Conservation (phyloP, 1,140 invertebrate genomes). For the Cotesia typhae region DNA sequence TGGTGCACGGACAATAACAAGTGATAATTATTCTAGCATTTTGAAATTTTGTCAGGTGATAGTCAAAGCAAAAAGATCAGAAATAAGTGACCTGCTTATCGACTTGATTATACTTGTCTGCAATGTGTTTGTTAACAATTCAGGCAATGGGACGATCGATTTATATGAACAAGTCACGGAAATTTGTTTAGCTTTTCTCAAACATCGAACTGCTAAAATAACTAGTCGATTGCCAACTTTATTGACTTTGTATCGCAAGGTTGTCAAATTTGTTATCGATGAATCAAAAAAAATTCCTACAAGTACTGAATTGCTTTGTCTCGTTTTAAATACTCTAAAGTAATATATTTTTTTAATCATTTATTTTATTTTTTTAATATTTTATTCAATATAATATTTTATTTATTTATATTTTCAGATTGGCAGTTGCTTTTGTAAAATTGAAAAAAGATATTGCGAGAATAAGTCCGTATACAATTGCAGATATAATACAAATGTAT, state of each 20-base stretch:
- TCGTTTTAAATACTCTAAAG: slow-evolving; percentile 49
- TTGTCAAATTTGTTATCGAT: slow-evolving; percentile 40
- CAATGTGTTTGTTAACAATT: slow-evolving; percentile 17
- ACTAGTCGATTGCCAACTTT: slow-evolving; percentile 49
- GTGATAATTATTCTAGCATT: slow-evolving; percentile 33
- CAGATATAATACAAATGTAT: slow-evolving; percentile 58
- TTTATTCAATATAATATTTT: background rate
- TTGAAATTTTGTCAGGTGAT: slow-evolving; percentile 41
- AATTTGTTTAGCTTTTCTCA: slow-evolving; percentile 43
- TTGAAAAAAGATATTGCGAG: slow-evolving; percentile 22
- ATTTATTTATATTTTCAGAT: slow-evolving; percentile 14
- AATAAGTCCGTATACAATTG: slow-evolving; percentile 35
- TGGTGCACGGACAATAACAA: slow-evolving; percentile 26
- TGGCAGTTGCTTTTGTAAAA: slow-evolving; percentile 24
- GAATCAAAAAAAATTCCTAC: slow-evolving; percentile 39
- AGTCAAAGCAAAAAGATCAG: slow-evolving; percentile 38
- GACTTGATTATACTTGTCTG: slow-evolving; percentile 41
- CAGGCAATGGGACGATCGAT: background rate
- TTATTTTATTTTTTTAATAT: background rate
- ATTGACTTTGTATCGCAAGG: slow-evolving; percentile 44
- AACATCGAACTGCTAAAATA: slow-evolving; percentile 43
- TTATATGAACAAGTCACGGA: slow-evolving; percentile 38
- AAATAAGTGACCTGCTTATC: slow-evolving; percentile 39
- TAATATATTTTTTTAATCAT: slow-evolving; percentile 34
- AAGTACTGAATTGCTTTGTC: slow-evolving; percentile 38